Base-by-base conservation (phyloP, 2,888 invertebrate species). In the Pyrgus malvae region DNA sequence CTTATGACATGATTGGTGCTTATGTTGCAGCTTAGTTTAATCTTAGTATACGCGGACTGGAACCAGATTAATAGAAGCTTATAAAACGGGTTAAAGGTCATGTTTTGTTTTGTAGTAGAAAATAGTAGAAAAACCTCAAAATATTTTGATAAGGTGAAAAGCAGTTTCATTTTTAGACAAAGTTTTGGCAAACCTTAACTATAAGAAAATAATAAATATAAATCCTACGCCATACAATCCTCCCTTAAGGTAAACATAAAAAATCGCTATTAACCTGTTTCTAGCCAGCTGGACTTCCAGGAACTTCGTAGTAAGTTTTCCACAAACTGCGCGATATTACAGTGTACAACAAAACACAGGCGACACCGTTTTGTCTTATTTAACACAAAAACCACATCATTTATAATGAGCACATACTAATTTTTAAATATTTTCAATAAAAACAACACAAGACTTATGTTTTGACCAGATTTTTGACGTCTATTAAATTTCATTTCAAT, bases 381-480 rank as follows among this genome's bases (percentile, higher is more conserved):
- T 29, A 46, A 16, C 41, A 56, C 40, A 51, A 41, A 37, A 25
- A 51, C 40, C 45, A 48, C 55, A 61, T 45, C 31, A 9, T 29
- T 31, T 59, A 59, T 57, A 53, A 50, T 48, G 41, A 63, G 55
- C 48, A 60, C 60, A 58, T 46, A 37, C 55, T 63, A 67, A 62
- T 60, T 67, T 53, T 53, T 42, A 37, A 49, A 60, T 59, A 63
- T 58, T 62, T 60, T 55, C 41, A 64, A 70, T 68, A 72, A 82
- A 79, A 83, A 83, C 81, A 83, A 78, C 70, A 61, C 62, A 60
- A 67, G 66, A 61, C 60, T 59, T 67, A 72, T 83, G 82, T 84
- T 83, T 83, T 84, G 81, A 74, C 68, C 67, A 74, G 65, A 67
- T 77, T 57, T 65, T 66, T 65, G 69, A 70, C 68, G 57, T 65